phyloP scores from a whole-genome alignment of 2,888 invertebrate species.

The Xiphydria camelus region DNA sequence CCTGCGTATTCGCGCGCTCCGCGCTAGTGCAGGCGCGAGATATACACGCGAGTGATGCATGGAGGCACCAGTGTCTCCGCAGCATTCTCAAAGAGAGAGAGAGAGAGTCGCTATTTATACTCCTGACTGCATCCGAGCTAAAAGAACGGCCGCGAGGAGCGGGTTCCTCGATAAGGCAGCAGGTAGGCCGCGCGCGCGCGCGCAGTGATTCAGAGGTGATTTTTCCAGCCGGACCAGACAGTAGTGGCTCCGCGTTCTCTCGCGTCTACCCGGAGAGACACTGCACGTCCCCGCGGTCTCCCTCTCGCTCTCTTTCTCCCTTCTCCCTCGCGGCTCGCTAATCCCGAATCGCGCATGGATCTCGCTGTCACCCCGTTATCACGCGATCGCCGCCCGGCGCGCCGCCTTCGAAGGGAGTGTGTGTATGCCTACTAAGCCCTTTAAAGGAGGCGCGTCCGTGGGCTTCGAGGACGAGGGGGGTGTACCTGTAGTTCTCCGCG shows the following conservation, averaged over 20 bases:
- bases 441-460: slow-evolving; percentile 27
- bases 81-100: slow-evolving; percentile 35
- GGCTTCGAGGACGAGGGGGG: not conserved
- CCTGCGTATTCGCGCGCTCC: too few species aligned
- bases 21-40: too few species aligned
- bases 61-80: slow-evolving; percentile 22
- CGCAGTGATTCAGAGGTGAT: slow-evolving; percentile 48
- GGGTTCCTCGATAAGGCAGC: slow-evolving; percentile 53
- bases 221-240: slow-evolving; percentile 42
- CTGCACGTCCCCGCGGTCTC: slow-evolving; percentile 16
- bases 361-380: slow-evolving; percentile 39
- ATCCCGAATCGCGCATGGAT: slow-evolving; percentile 39
- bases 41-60: slow-evolving; percentile 1
- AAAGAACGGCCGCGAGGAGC: slow-evolving; percentile 34
- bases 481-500: too few species aligned
- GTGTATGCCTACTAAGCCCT: too few species aligned
- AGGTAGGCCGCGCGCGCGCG: slow-evolving; percentile 51
- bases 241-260: slow-evolving; percentile 35
- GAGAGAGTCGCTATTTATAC: slow-evolving; percentile 49
- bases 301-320: slow-evolving; percentile 2
- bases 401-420: slow-evolving; percentile 17
- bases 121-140: slow-evolving; percentile 38
- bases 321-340: slow-evolving; percentile 21
- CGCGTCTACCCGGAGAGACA: slow-evolving; percentile 24
- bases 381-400: slow-evolving; percentile 26